These are phyloP conservation scores for Aspidapion aeneum DNA, from an alignment of 2,888 invertebrate genomes.

Conservation along the genomic window DNA sequence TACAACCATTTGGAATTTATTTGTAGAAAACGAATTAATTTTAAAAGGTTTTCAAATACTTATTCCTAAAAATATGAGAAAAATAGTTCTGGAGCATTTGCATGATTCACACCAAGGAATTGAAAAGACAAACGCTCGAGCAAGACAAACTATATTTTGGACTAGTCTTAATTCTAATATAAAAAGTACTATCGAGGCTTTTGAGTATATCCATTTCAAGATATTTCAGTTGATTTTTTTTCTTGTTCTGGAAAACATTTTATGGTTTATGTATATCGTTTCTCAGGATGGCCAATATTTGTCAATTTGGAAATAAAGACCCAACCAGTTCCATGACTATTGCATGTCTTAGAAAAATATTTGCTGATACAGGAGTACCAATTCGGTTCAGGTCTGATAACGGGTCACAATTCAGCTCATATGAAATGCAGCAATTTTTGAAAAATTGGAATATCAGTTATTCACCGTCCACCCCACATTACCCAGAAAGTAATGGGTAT, in stretches of 20 bases:
- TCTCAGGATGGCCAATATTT: slow-evolving; percentile 3
- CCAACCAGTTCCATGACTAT: too few species aligned
- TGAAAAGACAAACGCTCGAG: neutral
- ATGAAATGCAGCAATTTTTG: neutral
- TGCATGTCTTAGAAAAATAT: too few species aligned
- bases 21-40: too few species aligned
- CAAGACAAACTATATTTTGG: slow-evolving; percentile 4
- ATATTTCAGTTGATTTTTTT: neutral
- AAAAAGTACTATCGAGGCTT: neutral
- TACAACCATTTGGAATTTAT: neutral
- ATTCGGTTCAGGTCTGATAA: neutral
- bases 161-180: neutral
- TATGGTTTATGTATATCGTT: neutral
- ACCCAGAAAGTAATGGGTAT: neutral
- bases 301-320: too few species aligned
- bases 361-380: neutral
- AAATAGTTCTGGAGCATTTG: too few species aligned
- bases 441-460: neutral
- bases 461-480: neutral
- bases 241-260: neutral
- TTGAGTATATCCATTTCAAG: slow-evolving; percentile 1
- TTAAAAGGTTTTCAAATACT: too few species aligned
- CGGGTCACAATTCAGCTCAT: neutral
- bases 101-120: slow-evolving; percentile 1
- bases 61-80: too few species aligned